phyloP scores from a whole-genome alignment of 2,113 vertebrate species.

The Nycticorax nycticorax region DNA sequence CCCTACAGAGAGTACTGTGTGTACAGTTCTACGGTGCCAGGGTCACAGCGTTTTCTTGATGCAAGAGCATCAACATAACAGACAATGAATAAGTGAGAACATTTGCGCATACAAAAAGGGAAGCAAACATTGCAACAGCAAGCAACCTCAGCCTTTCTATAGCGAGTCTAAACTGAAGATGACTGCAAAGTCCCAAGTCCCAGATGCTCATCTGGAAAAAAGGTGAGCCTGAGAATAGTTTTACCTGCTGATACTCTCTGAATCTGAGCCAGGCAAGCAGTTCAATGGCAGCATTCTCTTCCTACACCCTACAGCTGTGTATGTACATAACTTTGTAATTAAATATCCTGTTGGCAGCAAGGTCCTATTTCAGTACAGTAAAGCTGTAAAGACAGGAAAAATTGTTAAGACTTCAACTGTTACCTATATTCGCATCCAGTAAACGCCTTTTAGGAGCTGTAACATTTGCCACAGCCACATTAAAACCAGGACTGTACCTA shows the following conservation, averaged over 20 bases:
- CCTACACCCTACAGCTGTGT: background rate
- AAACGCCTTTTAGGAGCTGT: background rate
- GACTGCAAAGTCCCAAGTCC: fast-evolving
- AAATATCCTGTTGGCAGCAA: constrained; percentile 25
- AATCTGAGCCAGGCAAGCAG: background rate
- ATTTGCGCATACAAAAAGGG: background rate
- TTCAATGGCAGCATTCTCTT: background rate
- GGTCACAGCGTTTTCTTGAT: background rate
- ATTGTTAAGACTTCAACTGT: background rate
- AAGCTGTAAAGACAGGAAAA: background rate
- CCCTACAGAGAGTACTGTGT: background rate
- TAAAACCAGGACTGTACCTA: background rate
- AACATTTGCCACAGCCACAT: background rate
- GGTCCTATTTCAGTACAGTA: background rate
- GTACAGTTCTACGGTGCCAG: background rate
- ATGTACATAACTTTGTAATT: background rate
- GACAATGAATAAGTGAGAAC: background rate
- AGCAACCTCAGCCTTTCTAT: background rate
- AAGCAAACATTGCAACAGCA: background rate
- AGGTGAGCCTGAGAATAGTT: background rate
- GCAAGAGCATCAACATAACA: background rate
- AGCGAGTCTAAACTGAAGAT: background rate
- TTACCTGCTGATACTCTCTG: background rate
- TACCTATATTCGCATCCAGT: background rate
- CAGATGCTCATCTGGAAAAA: background rate